Evolutionary conservation across 2,888 invertebrate genomes (phyloP).

Genomic region (Endotricha flammealis): DNA sequence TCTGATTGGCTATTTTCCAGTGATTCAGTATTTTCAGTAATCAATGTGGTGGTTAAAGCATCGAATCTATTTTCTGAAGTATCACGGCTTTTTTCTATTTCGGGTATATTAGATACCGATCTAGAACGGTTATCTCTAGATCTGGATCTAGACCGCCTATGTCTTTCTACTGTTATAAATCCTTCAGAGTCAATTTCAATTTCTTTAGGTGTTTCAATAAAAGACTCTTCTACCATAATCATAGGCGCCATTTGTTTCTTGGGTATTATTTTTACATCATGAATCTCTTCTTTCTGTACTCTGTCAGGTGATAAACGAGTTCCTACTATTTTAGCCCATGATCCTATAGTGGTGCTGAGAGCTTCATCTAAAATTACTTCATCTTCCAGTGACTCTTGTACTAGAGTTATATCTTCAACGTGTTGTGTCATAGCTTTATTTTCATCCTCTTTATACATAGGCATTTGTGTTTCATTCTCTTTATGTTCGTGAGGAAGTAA

Average conservation of each 20-base stretch:
- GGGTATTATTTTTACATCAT: constrained; percentile 16
- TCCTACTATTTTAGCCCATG: constrained; percentile 68
- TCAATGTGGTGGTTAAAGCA: constrained; percentile 42
- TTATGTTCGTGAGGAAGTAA: constrained; percentile 28
- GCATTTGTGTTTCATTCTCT: constrained; percentile 22
- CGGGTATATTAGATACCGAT: constrained; percentile 36
- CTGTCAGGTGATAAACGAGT: constrained; percentile 51
- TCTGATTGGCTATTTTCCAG: constrained; percentile 28
- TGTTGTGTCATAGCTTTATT: constrained; percentile 15
- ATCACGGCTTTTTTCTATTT: constrained; percentile 37
- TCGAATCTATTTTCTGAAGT: constrained; percentile 57
- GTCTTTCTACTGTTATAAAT: constrained; percentile 68
- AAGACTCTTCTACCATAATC: constrained; percentile 58
- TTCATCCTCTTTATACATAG: constrained; percentile 17
- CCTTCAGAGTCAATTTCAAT: constrained; percentile 59
- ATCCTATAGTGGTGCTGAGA: constrained; percentile 27
- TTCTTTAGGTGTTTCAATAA: constrained; percentile 38
- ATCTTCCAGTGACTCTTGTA: constrained; percentile 15
- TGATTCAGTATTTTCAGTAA: constrained; percentile 35
- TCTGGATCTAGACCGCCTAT: constrained; percentile 71
- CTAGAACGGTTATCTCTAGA: constrained; percentile 64
- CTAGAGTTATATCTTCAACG: background rate
- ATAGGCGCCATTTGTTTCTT: constrained; percentile 39
- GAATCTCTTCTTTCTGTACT: constrained; percentile 18
- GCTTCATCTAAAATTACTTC: constrained; percentile 19